These are phyloP conservation scores for Pseudomyrmex concolor DNA, from an alignment of 1,140 invertebrate genomes.

Conservation along the genomic window DNA sequence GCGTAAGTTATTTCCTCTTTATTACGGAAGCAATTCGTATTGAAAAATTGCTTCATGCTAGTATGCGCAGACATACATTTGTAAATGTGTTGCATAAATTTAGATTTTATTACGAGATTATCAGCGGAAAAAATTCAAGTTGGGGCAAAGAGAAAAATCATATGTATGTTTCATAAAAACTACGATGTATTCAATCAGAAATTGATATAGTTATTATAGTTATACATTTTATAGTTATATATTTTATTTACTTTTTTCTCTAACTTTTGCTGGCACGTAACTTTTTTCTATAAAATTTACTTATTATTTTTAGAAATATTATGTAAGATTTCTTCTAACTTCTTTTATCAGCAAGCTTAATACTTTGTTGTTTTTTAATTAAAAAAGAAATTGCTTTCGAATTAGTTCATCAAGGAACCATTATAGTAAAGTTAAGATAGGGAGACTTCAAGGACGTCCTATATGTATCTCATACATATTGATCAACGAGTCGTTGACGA, in stretches of 20 bases:
- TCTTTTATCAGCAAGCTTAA: background rate
- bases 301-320: background rate
- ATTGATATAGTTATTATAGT: background rate
- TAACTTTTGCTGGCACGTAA: background rate
- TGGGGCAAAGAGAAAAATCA: too few relatives aligned
- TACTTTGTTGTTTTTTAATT: background rate
- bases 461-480: conserved; percentile 49
- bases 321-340: background rate
- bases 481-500: conserved; percentile 30
- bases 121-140: background rate
- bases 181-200: background rate
- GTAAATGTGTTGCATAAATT: conserved; percentile 1
- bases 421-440: background rate
- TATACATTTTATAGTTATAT: background rate
- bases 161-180: background rate
- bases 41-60: conserved; percentile 27
- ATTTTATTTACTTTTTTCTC: background rate
- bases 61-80: background rate
- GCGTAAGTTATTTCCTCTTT: conserved; percentile 53
- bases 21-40: conserved; percentile 23
- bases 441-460: background rate
- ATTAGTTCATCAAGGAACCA: background rate
- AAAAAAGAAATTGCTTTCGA: background rate
- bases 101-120: background rate
- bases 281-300: background rate